Evolutionary conservation across 2,888 invertebrate species (phyloP), one percentile per base, ranked within the genome.

Genomic region (Megamerina dolium): DNA sequence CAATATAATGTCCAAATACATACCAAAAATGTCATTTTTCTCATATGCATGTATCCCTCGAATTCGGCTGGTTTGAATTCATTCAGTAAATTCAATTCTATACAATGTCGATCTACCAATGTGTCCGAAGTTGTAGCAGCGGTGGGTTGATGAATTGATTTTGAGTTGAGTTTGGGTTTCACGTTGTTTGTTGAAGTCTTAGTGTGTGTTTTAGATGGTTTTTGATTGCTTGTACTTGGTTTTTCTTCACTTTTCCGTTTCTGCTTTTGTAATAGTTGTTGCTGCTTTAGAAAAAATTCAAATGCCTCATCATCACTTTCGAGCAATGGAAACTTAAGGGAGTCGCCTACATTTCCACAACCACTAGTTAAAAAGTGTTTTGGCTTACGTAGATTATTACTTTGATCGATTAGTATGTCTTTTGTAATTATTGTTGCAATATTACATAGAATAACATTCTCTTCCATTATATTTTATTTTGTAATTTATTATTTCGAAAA

Each of bases 361-460:
- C 12, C 5, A 20, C 13, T 18, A 19, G 5, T 37, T 30, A 45
- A n/a, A 26, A 38, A 43, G 20, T 43, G 45, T 35, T 33, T 39
- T 2, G 50, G 30, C 16, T 46, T 29, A n/a, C 53, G 50, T 17
- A 45, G 50, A 20, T 49, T 52, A 17, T 51, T 54, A 31, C 43
- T 45, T 17, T 62, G 58, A 51, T 69, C 68, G 17, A 65, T 55
- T 3, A 64, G 54, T 17, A 67, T 45, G 43, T 70, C 69, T 46
- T 70, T 70, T 8, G 62, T 60, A 10, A 70, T 53, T 39, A 70
- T 66, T 30, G 66, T 61, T 3, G 69, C 61, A n/a, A 70, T 63
- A 48, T 70, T 70, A 13, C 64, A 56, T 33, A 70, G 50, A 5
- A 70, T 46, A 6, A 63, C 68, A 27, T 59, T 61, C 46, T 68